Conservation (phyloP, 2,113 vertebrate species). For the Heterotilapia buettikoferi region DNA sequence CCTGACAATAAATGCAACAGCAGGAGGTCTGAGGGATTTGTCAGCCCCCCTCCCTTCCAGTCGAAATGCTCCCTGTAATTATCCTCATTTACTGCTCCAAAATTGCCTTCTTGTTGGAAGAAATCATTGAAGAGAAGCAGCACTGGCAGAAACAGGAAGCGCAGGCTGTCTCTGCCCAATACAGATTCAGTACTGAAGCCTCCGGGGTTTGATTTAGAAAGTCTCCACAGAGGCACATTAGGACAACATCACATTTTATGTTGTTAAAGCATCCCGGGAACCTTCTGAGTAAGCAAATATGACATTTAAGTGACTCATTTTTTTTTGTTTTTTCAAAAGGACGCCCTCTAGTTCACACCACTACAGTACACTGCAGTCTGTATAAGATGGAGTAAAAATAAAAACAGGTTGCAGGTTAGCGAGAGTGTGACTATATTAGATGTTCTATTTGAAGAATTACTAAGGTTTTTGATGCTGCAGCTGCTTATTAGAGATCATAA, state of each 20-base stretch:
- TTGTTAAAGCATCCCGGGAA: constrained; percentile 8
- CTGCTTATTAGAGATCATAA: neutral
- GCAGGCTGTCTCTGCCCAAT: neutral
- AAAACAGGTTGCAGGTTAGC: neutral
- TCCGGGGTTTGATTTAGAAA: neutral
- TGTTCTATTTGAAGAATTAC: neutral
- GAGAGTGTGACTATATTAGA: neutral
- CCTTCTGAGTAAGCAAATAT: constrained; percentile 33
- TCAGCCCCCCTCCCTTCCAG: neutral
- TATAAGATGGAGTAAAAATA: neutral
- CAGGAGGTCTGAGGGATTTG: neutral
- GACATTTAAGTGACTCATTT: constrained; percentile 43
- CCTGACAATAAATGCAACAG: neutral
- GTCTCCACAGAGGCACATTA: neutral
- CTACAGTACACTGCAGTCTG: neutral
- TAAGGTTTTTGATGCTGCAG: neutral
- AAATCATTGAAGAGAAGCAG: neutral
- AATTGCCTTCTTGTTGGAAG: neutral
- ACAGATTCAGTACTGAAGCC: neutral
- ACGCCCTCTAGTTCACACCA: neutral
- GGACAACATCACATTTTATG: neutral
- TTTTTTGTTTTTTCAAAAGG: constrained; percentile 21
- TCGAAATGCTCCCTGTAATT: neutral
- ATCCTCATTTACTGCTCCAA: constrained; percentile 1
- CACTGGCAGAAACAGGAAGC: neutral